These are phyloP conservation scores for Cacatua alba DNA, from an alignment of 2,113 vertebrate species.

Conservation along the genomic window DNA sequence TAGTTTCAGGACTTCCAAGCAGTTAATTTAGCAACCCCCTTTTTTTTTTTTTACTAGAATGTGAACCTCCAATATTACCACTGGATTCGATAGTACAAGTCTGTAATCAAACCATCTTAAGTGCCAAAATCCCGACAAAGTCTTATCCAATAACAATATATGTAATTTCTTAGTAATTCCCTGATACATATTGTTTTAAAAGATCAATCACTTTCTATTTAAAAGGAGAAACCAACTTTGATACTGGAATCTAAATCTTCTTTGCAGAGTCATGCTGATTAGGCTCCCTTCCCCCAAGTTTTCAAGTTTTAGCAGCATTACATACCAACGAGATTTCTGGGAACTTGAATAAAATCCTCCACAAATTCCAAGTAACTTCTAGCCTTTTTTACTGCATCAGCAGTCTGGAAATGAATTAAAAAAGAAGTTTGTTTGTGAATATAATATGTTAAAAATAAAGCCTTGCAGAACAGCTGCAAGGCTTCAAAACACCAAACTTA, in stretches of 20 bases:
- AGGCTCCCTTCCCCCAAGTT: not conserved
- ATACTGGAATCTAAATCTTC: not conserved
- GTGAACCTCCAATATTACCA: not conserved
- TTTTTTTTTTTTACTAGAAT: not conserved
- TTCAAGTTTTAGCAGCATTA: constrained; percentile 58
- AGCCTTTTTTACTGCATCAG: constrained; percentile 85
- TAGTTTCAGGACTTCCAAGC: not conserved
- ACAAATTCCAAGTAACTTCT: constrained; percentile 87
- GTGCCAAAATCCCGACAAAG: not conserved
- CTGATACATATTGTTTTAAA: not conserved
- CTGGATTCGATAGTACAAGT: not conserved
- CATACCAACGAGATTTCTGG: constrained; percentile 86
- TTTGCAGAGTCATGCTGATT: not conserved
- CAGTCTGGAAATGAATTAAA: constrained; percentile 74
- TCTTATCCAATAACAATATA: not conserved
- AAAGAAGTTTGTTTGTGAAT: not conserved
- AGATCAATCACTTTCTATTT: not conserved
- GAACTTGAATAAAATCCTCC: constrained; percentile 86
- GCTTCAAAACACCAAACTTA: not conserved
- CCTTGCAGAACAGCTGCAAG: not conserved
- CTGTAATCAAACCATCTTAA: not conserved
- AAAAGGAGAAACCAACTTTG: not conserved
- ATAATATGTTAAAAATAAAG: constrained; percentile 5
- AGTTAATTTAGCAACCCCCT: not conserved
- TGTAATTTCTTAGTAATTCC: not conserved